phyloP scores from a whole-genome alignment of 2,888 invertebrate species.

The Aphidoletes aphidimyza region DNA sequence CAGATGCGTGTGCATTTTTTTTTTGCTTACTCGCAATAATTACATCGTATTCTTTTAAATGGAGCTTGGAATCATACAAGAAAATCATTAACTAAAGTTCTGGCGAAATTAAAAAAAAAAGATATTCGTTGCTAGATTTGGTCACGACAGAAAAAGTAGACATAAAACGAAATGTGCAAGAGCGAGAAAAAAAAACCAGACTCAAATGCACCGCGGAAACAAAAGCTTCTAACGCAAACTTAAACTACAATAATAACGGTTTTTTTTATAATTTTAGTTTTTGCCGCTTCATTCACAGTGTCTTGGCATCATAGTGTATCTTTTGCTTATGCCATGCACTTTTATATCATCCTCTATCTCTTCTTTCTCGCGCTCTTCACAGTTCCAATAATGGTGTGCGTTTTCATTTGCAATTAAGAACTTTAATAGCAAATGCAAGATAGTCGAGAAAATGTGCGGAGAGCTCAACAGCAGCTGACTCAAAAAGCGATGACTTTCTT shows the following conservation, averaged over 20 bases:
- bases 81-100: slow-evolving; percentile 24
- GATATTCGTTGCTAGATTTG: neutral
- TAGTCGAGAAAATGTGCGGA: neutral
- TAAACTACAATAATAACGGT: slow-evolving; percentile 22
- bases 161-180: neutral
- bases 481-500: neutral
- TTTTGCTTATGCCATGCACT: slow-evolving; percentile 39
- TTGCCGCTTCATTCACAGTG: neutral
- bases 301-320: neutral
- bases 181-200: neutral
- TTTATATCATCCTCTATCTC: neutral
- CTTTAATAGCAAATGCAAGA: slow-evolving; percentile 46
- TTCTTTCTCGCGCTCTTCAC: neutral
- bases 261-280: neutral
- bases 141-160: neutral
- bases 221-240: slow-evolving; percentile 22
- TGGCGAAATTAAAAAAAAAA: neutral
- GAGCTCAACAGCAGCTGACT: neutral
- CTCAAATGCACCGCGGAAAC: slow-evolving; percentile 13
- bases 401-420: slow-evolving; percentile 46
- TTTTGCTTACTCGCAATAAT: neutral
- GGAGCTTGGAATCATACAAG: neutral
- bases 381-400: neutral
- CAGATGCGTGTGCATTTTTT: neutral
- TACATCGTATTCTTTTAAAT: slow-evolving; percentile 45